Base-by-base conservation (phyloP, 2,797 vertebrate species). In the Pseudochirops corinnae region DNA sequence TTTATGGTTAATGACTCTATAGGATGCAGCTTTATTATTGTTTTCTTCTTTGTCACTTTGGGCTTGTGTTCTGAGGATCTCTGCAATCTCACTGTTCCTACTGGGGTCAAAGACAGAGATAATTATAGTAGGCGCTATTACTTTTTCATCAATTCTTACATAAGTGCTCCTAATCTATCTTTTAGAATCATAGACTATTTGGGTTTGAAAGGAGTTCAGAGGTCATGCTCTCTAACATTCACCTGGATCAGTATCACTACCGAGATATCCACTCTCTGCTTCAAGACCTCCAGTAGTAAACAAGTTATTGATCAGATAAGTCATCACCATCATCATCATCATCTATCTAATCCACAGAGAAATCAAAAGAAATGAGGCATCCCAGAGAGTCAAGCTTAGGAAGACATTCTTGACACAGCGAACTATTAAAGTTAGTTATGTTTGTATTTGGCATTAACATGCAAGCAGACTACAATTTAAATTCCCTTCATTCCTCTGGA, bases 341-440 rank as follows among this genome's bases (percentile, higher is more conserved):
- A 87, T 87, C 26, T 87, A 26, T 11, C 9, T 26, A 50, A 46
- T 82, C 7, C 74, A 82, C 39, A 82, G 21, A 82, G 39, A 46
- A 82, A 82, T 82, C 2, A 82, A 82, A 82, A 39, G 18, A 82
- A 82, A 82, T 82, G 21, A 82, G 24, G 10, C 9, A 87, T 26
- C 39, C 55, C 92, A 87, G 7, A 94, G 92, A 97, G 56, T 55
- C 39, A 93, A 93, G 14, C 28, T 90, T 52, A 94, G 67, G 95
- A 96, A 94, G 96, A 74, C 94, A 92, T 94, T 95, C 93, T 31
- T 29, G 58, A 57, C 52, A 55, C 33, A 95, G 33, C 92, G 46
- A 94, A 92, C 0, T 26, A n/a, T 57, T 87, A 11, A 57, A 90
- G 46, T 82, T 60, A 93, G 90, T 91, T 91, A 5, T 46, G 55